Percentiles rank a stretch among this genome's conserved stretches.
Evolutionary conservation across 2,888 invertebrate genomes (phyloP).

Genomic region (Rhodophaea formosa): DNA sequence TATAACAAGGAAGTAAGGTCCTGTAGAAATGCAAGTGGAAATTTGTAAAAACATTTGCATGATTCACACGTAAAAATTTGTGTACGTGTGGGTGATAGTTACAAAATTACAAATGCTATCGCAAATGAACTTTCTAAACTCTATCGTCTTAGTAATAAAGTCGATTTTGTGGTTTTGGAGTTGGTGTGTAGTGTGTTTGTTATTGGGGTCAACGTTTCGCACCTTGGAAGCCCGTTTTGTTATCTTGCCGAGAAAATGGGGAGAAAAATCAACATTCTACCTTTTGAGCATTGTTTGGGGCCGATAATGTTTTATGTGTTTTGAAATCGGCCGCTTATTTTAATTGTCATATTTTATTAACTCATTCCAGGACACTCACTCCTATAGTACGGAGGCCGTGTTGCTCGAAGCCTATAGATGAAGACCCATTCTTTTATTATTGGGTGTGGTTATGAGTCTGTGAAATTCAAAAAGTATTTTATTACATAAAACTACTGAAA

Average conservation of each 20-base stretch:
- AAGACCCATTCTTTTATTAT: too few species aligned
- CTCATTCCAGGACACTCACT: too few species aligned
- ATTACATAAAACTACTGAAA: too few species aligned
- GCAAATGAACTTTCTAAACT: neutral
- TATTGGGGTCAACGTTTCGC: conserved; percentile 72
- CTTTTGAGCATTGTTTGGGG: conserved; percentile 16
- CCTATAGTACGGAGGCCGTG: too few species aligned
- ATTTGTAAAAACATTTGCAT: conserved; percentile 26
- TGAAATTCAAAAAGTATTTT: too few species aligned
- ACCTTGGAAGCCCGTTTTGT: conserved; percentile 65
- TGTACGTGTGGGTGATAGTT: conserved; percentile 21
- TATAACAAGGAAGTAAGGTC: conserved; percentile 19
- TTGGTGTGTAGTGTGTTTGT: conserved; percentile 23
- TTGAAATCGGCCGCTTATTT: neutral
- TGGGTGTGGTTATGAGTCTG: too few species aligned
- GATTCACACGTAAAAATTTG: conserved; percentile 27
- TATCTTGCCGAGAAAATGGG: conserved; percentile 68
- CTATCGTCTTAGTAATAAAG: conserved; percentile 27
- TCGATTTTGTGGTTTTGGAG: conserved; percentile 17
- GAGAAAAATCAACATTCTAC: conserved; percentile 39
- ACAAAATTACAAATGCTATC: conserved; percentile 17
- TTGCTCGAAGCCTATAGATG: too few species aligned
- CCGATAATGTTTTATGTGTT: conserved; percentile 9
- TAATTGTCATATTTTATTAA: neutral
- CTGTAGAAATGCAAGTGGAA: conserved; percentile 18